These are phyloP conservation scores for Encarsia formosa DNA, from an alignment of 2,888 invertebrate species.

Conservation along the genomic window DNA sequence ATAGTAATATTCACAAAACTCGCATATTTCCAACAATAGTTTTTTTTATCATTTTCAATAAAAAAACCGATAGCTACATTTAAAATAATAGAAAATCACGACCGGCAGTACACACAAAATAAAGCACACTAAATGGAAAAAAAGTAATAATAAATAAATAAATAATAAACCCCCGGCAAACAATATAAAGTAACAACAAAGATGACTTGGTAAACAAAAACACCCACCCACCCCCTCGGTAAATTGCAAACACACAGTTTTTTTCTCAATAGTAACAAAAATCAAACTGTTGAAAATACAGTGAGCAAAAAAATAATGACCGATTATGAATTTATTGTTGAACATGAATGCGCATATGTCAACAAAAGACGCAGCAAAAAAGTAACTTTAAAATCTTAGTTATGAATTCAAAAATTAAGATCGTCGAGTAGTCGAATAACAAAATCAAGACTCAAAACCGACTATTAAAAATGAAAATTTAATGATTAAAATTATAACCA, in stretches of 20 bases:
- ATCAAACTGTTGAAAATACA: constrained; percentile 14
- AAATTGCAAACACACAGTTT: constrained; percentile 18
- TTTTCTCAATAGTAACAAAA: constrained; percentile 13
- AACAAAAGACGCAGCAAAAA: constrained; percentile 19
- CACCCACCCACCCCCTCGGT: constrained; percentile 1
- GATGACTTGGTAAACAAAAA: constrained; percentile 21
- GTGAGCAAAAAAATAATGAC: constrained; percentile 2
- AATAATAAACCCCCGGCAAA: constrained; percentile 21
- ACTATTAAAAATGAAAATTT: constrained; percentile 9
- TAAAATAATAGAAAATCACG: constrained; percentile 17
- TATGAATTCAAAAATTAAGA: constrained; percentile 3
- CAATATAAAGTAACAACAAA: constrained; percentile 16
- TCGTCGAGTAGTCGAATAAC: constrained; percentile 16
- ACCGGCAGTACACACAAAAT: constrained; percentile 9
- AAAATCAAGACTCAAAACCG: constrained; percentile 11
- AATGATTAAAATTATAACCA: constrained; percentile 20
- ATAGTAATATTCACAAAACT: constrained; percentile 21
- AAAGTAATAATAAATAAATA: constrained; percentile 13
- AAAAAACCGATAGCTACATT: constrained; percentile 12
- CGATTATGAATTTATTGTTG: constrained; percentile 17
- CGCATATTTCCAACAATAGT: constrained; percentile 27
- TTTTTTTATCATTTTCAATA: constrained; percentile 5
- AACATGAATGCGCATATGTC: constrained; percentile 13
- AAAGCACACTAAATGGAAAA: no score
- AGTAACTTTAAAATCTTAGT: constrained; percentile 9